A percentile compares a stretch with the other conserved stretches of the same genome.
These are phyloP conservation scores for Threskiornis aethiopicus DNA, from an alignment of 2,797 vertebrate genomes.

Conservation along the genomic window DNA sequence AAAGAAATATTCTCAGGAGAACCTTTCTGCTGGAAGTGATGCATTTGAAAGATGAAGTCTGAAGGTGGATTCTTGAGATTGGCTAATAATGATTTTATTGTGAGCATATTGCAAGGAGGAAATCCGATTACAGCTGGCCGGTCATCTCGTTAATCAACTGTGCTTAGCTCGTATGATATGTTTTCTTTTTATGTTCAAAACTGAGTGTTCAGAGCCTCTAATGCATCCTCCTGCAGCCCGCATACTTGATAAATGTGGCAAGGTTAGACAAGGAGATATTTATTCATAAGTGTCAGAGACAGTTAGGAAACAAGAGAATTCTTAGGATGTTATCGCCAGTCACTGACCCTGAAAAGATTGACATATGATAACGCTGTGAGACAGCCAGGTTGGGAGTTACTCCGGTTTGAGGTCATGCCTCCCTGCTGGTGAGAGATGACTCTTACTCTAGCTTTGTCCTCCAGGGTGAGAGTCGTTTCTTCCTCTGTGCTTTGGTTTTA, in stretches of 20 bases:
- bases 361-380: not conserved
- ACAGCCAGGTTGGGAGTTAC: not conserved
- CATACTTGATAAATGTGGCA: not conserved
- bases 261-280: constrained; percentile 15
- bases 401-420: not conserved
- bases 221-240: not conserved
- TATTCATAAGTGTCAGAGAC: constrained; percentile 6
- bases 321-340: not conserved
- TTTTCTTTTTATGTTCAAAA: not conserved
- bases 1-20: not conserved
- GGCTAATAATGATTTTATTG: not conserved
- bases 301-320: not conserved
- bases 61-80: not conserved
- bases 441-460: not conserved
- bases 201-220: not conserved
- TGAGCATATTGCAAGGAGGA: not conserved
- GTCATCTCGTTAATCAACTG: not conserved
- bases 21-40: not conserved
- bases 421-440: not conserved
- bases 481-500: not conserved
- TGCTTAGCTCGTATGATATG: not conserved
- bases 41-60: not conserved
- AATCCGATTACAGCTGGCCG: not conserved
- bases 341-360: constrained; percentile 21
- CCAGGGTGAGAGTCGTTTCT: not conserved